A percentile compares a stretch with the other conserved stretches of the same genome.
Evolutionary conservation across 2,888 invertebrate species (phyloP).

Genomic region (Andrena marginata): DNA sequence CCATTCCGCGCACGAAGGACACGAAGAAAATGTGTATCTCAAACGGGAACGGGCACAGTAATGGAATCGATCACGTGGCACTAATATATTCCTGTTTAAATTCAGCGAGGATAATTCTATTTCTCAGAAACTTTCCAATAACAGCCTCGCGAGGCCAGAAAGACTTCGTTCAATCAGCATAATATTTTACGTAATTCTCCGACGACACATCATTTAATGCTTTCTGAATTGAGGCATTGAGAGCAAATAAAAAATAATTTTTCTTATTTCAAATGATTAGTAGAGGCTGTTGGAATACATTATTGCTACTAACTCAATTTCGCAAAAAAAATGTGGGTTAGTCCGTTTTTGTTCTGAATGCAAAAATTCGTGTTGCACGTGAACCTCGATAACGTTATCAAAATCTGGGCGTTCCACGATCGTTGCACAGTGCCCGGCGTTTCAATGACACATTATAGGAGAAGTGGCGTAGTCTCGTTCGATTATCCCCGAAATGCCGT

Average conservation of each 20-base stretch:
- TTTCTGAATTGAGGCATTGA: too few species aligned
- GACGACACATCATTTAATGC: too few species aligned
- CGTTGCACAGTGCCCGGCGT: background rate
- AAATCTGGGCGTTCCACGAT: too few species aligned
- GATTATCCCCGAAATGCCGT: background rate
- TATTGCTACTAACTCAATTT: too few species aligned
- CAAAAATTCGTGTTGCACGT: too few species aligned
- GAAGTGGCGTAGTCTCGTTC: background rate
- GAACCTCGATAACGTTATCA: too few species aligned
- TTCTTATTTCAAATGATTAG: too few species aligned
- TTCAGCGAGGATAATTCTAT: background rate
- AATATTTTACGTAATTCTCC: too few species aligned
- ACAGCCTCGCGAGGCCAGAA: background rate
- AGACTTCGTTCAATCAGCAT: background rate
- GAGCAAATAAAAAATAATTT: too few species aligned
- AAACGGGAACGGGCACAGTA: background rate
- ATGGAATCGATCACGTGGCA: conserved; percentile 5
- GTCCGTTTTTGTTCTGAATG: too few species aligned
- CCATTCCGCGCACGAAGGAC: conserved; percentile 26
- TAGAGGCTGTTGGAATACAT: too few species aligned
- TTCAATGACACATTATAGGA: background rate
- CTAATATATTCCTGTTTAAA: background rate
- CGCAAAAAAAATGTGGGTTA: too few species aligned
- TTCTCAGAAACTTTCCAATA: background rate
- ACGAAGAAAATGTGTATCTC: conserved; percentile 9